Evolutionary conservation across 2,113 vertebrate genomes (phyloP).

Genomic region (Aptenodytes forsteri): DNA sequence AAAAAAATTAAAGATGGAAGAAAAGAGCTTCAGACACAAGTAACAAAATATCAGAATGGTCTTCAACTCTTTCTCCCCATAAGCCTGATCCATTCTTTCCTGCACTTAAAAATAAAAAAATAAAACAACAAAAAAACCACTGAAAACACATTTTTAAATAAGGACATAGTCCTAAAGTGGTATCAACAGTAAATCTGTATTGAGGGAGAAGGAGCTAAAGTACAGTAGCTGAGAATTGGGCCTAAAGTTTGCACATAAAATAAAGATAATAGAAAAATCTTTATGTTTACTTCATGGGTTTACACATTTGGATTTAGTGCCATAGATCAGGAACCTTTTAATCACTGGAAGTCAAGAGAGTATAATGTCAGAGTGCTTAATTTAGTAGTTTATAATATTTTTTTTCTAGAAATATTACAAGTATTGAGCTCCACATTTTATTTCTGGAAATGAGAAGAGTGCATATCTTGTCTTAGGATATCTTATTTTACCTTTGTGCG

Average conservation of each 20-base stretch:
- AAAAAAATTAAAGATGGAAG: not conserved
- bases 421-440: not conserved
- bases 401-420: not conserved
- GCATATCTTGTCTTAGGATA: not conserved
- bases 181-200: not conserved
- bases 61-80: not conserved
- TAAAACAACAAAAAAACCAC: fast-evolving
- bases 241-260: not conserved
- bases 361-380: not conserved
- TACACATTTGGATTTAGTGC: not conserved
- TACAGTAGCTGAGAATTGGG: not conserved
- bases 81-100: not conserved
- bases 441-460: not conserved
- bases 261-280: not conserved
- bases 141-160: not conserved
- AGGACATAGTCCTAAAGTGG: not conserved
- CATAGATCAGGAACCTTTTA: not conserved
- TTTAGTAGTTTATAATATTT: not conserved
- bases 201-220: not conserved
- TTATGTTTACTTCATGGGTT: not conserved
- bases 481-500: not conserved
- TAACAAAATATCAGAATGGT: not conserved
- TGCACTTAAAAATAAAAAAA: not conserved
- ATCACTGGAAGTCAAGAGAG: not conserved
- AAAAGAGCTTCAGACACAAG: not conserved